phyloP scores from a whole-genome alignment of 2,888 invertebrate species.

The Drosophila nigricruria region DNA sequence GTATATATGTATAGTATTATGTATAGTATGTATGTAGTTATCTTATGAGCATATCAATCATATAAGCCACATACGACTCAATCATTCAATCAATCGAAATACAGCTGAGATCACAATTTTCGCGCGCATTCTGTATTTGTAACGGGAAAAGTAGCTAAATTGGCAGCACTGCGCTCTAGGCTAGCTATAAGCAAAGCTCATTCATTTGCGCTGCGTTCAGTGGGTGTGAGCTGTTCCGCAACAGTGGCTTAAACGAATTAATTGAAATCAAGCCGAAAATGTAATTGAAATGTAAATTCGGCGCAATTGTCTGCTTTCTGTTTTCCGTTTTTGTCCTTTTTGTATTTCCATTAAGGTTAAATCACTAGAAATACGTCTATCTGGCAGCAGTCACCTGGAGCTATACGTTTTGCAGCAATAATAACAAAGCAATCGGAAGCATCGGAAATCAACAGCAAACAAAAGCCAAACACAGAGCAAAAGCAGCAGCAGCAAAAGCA shows the following conservation, averaged over 20 bases:
- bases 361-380: constrained; percentile 12
- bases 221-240: neutral
- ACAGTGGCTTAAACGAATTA: constrained; percentile 5
- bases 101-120: too few relatives aligned
- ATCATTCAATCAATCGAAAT: too few relatives aligned
- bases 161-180: too few relatives aligned
- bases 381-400: constrained; percentile 45
- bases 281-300: constrained; percentile 25
- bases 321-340: neutral
- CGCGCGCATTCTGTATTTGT: too few relatives aligned
- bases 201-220: constrained; percentile 4
- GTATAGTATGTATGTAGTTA: too few relatives aligned
- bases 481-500: constrained; percentile 21
- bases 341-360: constrained; percentile 23
- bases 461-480: constrained; percentile 57
- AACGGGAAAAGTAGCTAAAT: too few relatives aligned
- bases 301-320: constrained; percentile 15
- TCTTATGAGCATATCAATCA: too few relatives aligned
- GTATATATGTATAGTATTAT: too few relatives aligned
- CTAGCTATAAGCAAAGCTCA: too few relatives aligned
- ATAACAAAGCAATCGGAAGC: constrained; percentile 78
- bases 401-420: constrained; percentile 56
- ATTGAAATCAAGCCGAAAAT: constrained; percentile 2
- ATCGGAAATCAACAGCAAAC: constrained; percentile 76
- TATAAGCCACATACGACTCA: too few relatives aligned